Percentiles rank a stretch among this genome's conserved stretches.
Evolutionary conservation across 2,888 invertebrate genomes (phyloP).

Genomic region (Catonia carolina): DNA sequence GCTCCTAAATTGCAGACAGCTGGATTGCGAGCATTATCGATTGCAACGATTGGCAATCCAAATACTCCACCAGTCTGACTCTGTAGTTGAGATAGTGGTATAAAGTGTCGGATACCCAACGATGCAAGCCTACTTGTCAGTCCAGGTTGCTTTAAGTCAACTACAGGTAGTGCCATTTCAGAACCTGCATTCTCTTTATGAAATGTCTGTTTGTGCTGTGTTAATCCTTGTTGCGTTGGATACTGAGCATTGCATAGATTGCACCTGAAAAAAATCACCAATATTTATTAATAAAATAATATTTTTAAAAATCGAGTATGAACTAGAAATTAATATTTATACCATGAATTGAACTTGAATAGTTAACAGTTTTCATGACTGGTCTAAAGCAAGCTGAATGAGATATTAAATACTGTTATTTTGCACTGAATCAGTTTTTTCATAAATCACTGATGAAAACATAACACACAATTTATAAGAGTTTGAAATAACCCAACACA

Average conservation of each 20-base stretch:
- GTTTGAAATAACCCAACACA: too few species aligned
- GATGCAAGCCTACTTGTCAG: slow-evolving; percentile 55
- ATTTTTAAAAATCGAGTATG: neutral
- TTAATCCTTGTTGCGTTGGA: slow-evolving; percentile 53
- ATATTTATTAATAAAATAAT: too few species aligned
- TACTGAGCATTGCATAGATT: slow-evolving; percentile 67
- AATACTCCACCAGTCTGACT: slow-evolving; percentile 52
- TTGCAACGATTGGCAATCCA: slow-evolving; percentile 63
- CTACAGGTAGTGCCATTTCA: slow-evolving; percentile 65
- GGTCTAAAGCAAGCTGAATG: too few species aligned
- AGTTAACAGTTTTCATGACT: too few species aligned
- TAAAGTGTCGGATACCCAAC: slow-evolving; percentile 66
- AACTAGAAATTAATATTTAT: neutral
- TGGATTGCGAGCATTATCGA: slow-evolving; percentile 56
- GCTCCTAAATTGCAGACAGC: slow-evolving; percentile 53
- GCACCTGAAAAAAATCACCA: slow-evolving; percentile 47
- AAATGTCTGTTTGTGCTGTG: slow-evolving; percentile 58
- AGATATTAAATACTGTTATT: too few species aligned
- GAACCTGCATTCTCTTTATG: slow-evolving; percentile 48
- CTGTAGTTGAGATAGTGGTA: slow-evolving; percentile 60
- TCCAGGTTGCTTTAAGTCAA: slow-evolving; percentile 62
- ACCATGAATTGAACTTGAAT: too few species aligned
- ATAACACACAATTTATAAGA: too few species aligned
- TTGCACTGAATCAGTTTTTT: too few species aligned
- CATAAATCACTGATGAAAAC: too few species aligned